Evolutionary conservation across 2,113 vertebrate genomes (phyloP), one percentile per base, ranked within the genome.

Genomic region (Mormyrus iriodes): DNA sequence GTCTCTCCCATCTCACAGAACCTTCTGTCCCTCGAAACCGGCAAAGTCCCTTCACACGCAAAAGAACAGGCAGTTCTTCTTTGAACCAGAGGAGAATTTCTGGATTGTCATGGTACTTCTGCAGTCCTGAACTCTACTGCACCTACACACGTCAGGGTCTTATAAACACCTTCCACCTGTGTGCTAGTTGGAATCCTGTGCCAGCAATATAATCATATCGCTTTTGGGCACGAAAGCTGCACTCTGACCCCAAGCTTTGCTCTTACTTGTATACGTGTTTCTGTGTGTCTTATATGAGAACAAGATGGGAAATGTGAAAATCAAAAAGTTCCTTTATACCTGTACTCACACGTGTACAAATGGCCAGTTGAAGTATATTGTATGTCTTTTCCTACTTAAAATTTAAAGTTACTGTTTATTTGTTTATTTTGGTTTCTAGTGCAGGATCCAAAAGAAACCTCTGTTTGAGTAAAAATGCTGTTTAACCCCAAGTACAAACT

Each of bases 1-100:
- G 69, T 27, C 27, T 87, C 90, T 88, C 90, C 21, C 92, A 17
- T 93, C 91, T 92, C 95, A 4, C 89, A 99, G 98, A 94, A 99
- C 98, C 4, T 99, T 99, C 91, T 99, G 97, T 94, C 97, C 98
- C 90, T 97, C 97, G 89, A 99, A 99, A 94, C 98, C 98, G 92
- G 98, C 98, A 27, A 99, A 99, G 94, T 99, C 98, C 31, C 95
- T 99, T 55, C 98, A 99, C 90, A 99, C 98, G 0, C 98, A 99
- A 96, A 99, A 99, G 93, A 99, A 99, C 0, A 96, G 98, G 27
- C 98, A 99, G 88, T 99, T 99, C 94, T 99, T 99, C 95, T 97
- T 97, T 89, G 98, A 99, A 92, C 96, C 98, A 0, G 98, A 99
- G 93, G 98, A 98, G 90, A 97, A 96, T 92, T 99, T 98, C 95